Conservation (phyloP, 2,113 vertebrate genomes). For the Oriolus oriolus region DNA sequence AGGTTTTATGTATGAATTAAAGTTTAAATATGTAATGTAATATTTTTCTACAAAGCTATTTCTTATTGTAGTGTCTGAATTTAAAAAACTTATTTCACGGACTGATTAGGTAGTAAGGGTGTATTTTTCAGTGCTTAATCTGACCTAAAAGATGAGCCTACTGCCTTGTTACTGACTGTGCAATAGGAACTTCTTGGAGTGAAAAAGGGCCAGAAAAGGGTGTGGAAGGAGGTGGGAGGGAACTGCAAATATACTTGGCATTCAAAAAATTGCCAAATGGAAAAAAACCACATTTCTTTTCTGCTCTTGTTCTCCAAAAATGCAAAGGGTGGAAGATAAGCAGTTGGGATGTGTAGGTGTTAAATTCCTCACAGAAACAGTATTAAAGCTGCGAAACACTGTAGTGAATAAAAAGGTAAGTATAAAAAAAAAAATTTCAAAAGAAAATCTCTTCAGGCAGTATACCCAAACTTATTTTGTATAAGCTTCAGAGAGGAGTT, state of each 20-base stretch:
- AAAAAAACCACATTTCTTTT: not conserved
- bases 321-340: not conserved
- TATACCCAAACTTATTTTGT: not conserved
- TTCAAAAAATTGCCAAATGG: conserved; percentile 7
- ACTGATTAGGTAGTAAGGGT: not conserved
- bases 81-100: not conserved
- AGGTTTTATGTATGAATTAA: not conserved
- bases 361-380: not conserved
- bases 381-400: not conserved
- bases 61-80: not conserved
- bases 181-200: not conserved
- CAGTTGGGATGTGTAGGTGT: not conserved
- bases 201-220: conserved; percentile 14
- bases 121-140: not conserved
- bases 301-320: conserved; percentile 12
- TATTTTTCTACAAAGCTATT: not conserved
- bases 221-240: conserved; percentile 37
- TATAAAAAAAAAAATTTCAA: not conserved
- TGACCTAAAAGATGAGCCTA: not conserved
- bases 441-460: not conserved
- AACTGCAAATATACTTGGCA: conserved; percentile 3
- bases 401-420: not conserved
- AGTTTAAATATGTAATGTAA: not conserved
- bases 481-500: not conserved
- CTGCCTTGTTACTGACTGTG: not conserved